Evolutionary conservation across 2,797 vertebrate genomes (phyloP), one percentile per base, ranked within the genome.

Genomic region (Sebastiscus tertius): DNA sequence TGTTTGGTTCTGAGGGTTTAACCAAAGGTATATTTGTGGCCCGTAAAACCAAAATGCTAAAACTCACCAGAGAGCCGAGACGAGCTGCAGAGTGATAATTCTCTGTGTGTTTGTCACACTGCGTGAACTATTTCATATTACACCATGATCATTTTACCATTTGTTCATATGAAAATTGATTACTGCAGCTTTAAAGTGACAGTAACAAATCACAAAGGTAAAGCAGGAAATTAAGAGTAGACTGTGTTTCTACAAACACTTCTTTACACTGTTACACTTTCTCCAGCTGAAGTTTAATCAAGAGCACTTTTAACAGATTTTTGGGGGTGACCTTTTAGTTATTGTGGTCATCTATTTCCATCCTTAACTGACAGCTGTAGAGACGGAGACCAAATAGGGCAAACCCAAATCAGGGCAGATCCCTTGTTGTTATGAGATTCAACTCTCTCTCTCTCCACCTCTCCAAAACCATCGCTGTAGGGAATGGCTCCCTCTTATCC

Each of bases 321-420:
- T 60, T 9, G 12, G 6, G 59, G 31, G 26, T 24, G 55, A 24
- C 24, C 31, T 58, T 77, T 70, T 22, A 71, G 39, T 76, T 82
- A 74, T 61, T 79, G 68, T 86, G 79, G 70, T 73, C 60, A 62
- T 81, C 55, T 67, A 62, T 71, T 77, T 84, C 68, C 62, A 27
- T 82, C 70, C 27, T 29, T 20, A 67, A 87, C 54, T 79, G 85
- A 90, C 89, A 88, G 86, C 83, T 88, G 83, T 72, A 65, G 73
- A 58, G 33, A 39, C 26, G 54, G 59, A 67, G 63, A 90, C 80
- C 83, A 94, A 93, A 89, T 93, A 92, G 94, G 90, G 46, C 92
- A 90, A 80, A 70, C 36, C 29, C 22, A 64, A 94, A 93, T 88
- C 85, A 94, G 94, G 94, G 46, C 93, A 94, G 89, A 90, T 94